Evolutionary conservation across 2,113 vertebrate genomes (phyloP).

Genomic region (Noctilio leporinus): DNA sequence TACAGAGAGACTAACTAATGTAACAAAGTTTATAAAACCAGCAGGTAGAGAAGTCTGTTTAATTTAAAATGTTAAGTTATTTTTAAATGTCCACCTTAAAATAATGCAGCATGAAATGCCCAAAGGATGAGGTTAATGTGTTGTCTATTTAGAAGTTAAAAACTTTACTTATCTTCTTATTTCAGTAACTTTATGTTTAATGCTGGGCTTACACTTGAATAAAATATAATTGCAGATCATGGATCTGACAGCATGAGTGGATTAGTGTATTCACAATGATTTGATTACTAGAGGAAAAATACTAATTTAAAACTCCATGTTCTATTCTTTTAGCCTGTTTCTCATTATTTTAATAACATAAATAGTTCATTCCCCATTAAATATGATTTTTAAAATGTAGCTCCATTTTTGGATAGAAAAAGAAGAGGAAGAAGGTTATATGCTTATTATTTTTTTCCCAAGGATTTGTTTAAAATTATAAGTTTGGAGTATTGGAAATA

Average conservation of each 20-base stretch:
- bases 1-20: neutral
- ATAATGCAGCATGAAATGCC: neutral
- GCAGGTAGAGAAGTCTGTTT: neutral
- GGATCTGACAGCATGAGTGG: conserved; percentile 67
- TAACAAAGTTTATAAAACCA: neutral
- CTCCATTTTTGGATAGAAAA: neutral
- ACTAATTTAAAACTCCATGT: conserved; percentile 67
- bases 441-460: neutral
- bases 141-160: conserved; percentile 31
- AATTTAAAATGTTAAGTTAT: neutral
- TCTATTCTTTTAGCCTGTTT: conserved; percentile 66
- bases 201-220: conserved; percentile 70
- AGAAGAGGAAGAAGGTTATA: neutral
- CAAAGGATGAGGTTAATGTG: neutral
- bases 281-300: conserved; percentile 69
- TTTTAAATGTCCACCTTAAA: neutral
- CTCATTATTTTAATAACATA: conserved; percentile 67
- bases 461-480: neutral
- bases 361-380: conserved; percentile 60
- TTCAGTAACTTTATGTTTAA: conserved; percentile 58
- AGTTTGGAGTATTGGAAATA: neutral
- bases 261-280: conserved; percentile 72
- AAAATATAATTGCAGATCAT: conserved; percentile 77
- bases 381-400: conserved; percentile 27
- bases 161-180: conserved; percentile 50